Evolutionary conservation across 1,140 invertebrate genomes (phyloP).

Genomic region (Neodiprion lecontei): DNA sequence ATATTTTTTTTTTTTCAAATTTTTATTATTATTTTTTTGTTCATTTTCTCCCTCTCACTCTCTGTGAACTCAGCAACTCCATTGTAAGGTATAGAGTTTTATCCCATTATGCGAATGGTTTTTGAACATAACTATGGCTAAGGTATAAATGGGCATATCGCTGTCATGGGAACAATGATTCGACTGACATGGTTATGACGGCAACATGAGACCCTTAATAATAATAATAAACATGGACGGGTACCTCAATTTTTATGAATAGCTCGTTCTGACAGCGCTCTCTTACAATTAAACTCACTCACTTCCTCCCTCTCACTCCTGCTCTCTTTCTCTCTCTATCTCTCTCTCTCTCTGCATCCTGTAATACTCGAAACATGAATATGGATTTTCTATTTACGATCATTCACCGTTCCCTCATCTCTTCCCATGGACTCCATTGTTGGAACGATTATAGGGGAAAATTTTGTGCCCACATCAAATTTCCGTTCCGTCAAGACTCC

Average conservation of each 20-base stretch:
- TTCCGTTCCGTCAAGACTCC: not conserved
- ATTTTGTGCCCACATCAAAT: not conserved
- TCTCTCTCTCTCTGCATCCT: slow-evolving; percentile 8
- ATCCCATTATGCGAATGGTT: slow-evolving; percentile 40
- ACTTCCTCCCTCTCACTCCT: slow-evolving; percentile 12
- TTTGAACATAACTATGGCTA: slow-evolving; percentile 19
- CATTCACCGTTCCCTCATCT: not conserved
- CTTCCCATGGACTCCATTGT: not conserved
- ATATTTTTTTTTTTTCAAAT: not conserved
- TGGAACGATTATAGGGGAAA: not conserved
- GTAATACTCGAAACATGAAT: not conserved
- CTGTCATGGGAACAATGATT: slow-evolving; percentile 49
- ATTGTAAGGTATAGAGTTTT: slow-evolving; percentile 46
- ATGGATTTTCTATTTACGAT: not conserved
- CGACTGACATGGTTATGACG: slow-evolving; percentile 50
- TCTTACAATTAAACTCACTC: slow-evolving; percentile 1
- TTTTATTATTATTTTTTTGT: not conserved
- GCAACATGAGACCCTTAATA: slow-evolving; percentile 47
- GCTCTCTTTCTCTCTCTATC: slow-evolving; percentile 10
- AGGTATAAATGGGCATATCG: slow-evolving; percentile 51
- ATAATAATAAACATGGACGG: slow-evolving; percentile 32
- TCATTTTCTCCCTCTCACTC: not conserved
- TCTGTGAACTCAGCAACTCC: slow-evolving; percentile 13
- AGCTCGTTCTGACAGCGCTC: not conserved
- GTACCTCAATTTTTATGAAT: not conserved